phyloP scores from a whole-genome alignment of 2,797 vertebrate genomes.

The Xenops minutus region DNA sequence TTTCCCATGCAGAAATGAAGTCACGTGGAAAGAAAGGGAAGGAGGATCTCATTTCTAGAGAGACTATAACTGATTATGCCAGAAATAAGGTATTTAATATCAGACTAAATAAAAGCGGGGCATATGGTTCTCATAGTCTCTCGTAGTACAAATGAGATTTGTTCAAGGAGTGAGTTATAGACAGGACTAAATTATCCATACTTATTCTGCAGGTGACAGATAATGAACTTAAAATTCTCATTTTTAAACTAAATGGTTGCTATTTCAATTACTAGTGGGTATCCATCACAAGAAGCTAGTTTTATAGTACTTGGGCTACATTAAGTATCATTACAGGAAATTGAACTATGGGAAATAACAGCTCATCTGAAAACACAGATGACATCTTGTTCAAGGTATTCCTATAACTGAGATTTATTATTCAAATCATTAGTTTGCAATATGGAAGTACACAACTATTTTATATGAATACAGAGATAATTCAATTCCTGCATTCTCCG shows the following conservation, averaged over 20 bases:
- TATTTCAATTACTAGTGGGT: not conserved
- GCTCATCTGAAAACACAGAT: not conserved
- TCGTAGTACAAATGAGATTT: not conserved
- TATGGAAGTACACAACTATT: not conserved
- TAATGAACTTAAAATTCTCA: not conserved
- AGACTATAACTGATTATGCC: not conserved
- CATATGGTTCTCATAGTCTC: not conserved
- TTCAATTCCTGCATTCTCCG: not conserved
- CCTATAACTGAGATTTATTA: not conserved
- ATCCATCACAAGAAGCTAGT: slow-evolving; percentile 1
- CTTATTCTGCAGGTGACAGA: not conserved
- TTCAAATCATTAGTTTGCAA: not conserved
- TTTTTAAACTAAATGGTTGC: slow-evolving; percentile 4
- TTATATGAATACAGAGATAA: not conserved
- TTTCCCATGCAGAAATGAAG: not conserved
- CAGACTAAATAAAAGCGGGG: not conserved
- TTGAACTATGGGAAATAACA: slow-evolving; percentile 1
- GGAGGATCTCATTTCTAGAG: not conserved
- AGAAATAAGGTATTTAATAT: not conserved
- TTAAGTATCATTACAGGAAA: slow-evolving; percentile 22
- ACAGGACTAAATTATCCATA: not conserved
- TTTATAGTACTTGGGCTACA: not conserved
- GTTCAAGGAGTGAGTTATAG: not conserved
- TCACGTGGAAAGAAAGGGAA: not conserved
- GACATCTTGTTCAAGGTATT: not conserved